phyloP scores from a whole-genome alignment of 2,888 invertebrate genomes.

The Scelioninae gen. 1 region DNA sequence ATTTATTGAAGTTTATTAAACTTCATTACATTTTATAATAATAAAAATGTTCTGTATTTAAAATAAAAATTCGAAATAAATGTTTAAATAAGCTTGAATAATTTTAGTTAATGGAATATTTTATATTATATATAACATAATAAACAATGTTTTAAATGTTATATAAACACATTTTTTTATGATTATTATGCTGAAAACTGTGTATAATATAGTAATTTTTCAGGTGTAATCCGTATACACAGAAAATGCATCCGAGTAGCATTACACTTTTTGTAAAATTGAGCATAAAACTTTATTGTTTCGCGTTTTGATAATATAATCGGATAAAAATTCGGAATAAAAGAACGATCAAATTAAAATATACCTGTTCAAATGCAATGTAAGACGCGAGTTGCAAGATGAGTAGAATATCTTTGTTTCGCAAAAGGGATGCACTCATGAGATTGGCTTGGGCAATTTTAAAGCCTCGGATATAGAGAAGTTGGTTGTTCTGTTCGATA shows the following conservation, averaged over 20 bases:
- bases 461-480: conserved; percentile 27
- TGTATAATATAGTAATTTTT: not conserved
- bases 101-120: no score
- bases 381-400: not conserved
- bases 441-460: conserved; percentile 51
- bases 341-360: conserved; percentile 26
- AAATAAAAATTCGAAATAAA: no score
- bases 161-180: no score
- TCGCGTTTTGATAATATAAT: conserved; percentile 48
- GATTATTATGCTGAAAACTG: no score
- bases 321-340: conserved; percentile 40
- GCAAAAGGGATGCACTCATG: conserved; percentile 40
- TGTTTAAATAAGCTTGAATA: no score
- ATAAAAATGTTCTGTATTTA: no score
- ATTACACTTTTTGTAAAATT: conserved; percentile 33
- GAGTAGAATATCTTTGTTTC: conserved; percentile 35
- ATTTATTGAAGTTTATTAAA: no score
- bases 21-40: no score
- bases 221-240: not conserved
- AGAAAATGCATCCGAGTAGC: not conserved
- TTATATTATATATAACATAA: no score
- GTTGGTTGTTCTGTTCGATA: conserved; percentile 46
- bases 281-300: conserved; percentile 28
- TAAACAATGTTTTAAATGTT: no score
- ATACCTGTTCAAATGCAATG: conserved; percentile 14